Conservation (phyloP, 2,888 invertebrate genomes). For the Leptothorax acervorum region DNA sequence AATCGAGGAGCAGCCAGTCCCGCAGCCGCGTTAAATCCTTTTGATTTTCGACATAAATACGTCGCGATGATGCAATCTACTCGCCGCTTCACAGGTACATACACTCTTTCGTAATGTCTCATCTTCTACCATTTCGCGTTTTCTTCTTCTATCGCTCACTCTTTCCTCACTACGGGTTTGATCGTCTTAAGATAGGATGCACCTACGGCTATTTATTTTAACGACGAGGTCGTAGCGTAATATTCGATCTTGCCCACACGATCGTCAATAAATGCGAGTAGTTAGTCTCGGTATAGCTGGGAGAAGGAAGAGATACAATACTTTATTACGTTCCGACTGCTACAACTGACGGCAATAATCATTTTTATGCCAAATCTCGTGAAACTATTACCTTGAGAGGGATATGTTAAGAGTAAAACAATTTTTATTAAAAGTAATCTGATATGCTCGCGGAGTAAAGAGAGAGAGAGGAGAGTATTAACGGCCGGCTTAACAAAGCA, state of each 20-base stretch:
- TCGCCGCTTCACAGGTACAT: neutral
- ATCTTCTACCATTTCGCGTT: neutral
- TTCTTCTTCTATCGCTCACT: neutral
- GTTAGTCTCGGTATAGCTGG: constrained; percentile 48
- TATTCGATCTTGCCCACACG: constrained; percentile 53
- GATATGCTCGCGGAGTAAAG: constrained; percentile 37
- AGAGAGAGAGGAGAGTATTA: constrained; percentile 62
- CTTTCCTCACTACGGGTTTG: neutral
- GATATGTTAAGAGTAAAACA: constrained; percentile 49
- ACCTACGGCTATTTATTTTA: constrained; percentile 58
- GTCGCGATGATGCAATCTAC: constrained; percentile 62
- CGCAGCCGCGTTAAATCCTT: constrained; percentile 84
- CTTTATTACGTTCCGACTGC: constrained; percentile 65
- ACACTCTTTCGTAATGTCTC: neutral
- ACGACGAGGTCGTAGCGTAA: constrained; percentile 41
- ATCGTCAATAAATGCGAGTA: constrained; percentile 54
- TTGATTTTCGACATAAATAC: constrained; percentile 80
- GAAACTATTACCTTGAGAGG: constrained; percentile 43
- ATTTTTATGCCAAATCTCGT: constrained; percentile 69
- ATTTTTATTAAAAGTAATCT: constrained; percentile 57
- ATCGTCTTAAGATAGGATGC: constrained; percentile 18
- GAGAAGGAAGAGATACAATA: constrained; percentile 29
- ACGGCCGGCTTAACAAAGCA: constrained; percentile 67
- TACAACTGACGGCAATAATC: constrained; percentile 71
- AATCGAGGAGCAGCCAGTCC: constrained; percentile 80